Evolutionary conservation across 2,888 invertebrate species (phyloP).

Genomic region (Eurytoma adleriae): DNA sequence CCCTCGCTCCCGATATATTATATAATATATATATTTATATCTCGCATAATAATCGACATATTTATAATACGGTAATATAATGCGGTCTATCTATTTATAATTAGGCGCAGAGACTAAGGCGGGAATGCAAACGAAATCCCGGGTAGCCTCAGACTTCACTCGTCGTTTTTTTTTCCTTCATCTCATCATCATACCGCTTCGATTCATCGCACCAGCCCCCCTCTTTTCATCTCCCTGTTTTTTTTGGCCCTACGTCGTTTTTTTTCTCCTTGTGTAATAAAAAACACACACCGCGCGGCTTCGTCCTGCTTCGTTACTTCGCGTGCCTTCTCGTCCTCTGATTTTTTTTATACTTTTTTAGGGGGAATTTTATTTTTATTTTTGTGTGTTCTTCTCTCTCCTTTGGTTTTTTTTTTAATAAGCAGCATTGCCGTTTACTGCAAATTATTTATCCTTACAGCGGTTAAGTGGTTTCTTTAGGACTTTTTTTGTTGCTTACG

Average conservation of each 20-base stretch:
- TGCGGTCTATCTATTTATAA: slow-evolving; percentile 71
- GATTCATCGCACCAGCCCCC: neutral
- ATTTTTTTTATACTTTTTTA: slow-evolving; percentile 1
- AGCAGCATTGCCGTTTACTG: slow-evolving; percentile 27
- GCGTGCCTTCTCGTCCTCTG: slow-evolving; percentile 28
- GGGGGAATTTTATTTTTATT: neutral
- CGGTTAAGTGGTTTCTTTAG: no score
- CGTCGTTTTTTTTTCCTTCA: slow-evolving; percentile 31
- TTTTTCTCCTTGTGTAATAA: no score
- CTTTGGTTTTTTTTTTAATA: slow-evolving; percentile 18
- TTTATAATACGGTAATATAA: slow-evolving; percentile 65
- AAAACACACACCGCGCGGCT: neutral
- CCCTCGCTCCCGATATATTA: slow-evolving; percentile 57
- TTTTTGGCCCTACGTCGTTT: slow-evolving; percentile 13
- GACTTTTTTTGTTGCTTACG: slow-evolving; percentile 8
- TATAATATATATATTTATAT: slow-evolving; percentile 62
- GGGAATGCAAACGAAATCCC: slow-evolving; percentile 67
- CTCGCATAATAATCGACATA: slow-evolving; percentile 67
- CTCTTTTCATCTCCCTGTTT: neutral
- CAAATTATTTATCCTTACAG: slow-evolving; percentile 4
- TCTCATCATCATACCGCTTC: slow-evolving; percentile 10
- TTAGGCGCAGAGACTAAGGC: slow-evolving; percentile 71
- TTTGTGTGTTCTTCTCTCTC: slow-evolving; percentile 1
- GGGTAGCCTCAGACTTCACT: slow-evolving; percentile 60
- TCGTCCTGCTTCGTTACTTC: slow-evolving; percentile 15